These are phyloP conservation scores for Oriolus oriolus DNA, from an alignment of 2,113 vertebrate species.

Conservation along the genomic window DNA sequence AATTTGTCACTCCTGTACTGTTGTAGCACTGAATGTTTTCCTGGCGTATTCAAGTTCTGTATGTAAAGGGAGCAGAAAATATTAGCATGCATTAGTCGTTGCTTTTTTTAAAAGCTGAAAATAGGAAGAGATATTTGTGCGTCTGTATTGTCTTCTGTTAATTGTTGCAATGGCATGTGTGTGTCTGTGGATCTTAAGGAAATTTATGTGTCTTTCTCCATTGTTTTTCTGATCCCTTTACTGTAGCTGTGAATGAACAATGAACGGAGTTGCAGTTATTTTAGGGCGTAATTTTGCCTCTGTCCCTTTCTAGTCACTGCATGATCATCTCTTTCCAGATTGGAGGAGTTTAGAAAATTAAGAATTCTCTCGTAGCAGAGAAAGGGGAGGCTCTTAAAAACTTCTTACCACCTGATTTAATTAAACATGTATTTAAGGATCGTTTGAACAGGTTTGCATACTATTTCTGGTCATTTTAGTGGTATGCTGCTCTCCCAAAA, in stretches of 20 bases:
- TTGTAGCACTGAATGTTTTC: background rate
- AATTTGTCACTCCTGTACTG: rapidly evolving
- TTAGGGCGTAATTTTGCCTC: background rate
- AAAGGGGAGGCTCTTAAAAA: background rate
- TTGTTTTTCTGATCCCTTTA: background rate
- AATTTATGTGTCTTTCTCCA: background rate
- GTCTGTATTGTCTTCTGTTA: background rate
- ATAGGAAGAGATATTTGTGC: background rate
- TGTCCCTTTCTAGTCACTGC: background rate
- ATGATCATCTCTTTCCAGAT: background rate
- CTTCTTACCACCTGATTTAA: background rate
- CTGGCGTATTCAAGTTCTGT: background rate
- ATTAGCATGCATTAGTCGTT: background rate
- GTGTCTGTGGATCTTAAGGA: background rate
- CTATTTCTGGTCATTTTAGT: background rate
- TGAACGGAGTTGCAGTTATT: background rate
- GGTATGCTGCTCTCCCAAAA: background rate
- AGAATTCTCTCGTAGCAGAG: background rate
- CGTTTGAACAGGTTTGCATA: background rate
- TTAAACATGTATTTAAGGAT: background rate
- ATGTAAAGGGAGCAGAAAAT: background rate
- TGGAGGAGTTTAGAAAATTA: background rate
- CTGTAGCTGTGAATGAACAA: background rate
- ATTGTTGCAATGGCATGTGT: background rate
- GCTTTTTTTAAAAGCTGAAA: background rate